Percentiles rank a stretch among this genome's conserved stretches.
These are phyloP conservation scores for Recurvirostra avosetta DNA, from an alignment of 2,113 vertebrate species.

Conservation along the genomic window DNA sequence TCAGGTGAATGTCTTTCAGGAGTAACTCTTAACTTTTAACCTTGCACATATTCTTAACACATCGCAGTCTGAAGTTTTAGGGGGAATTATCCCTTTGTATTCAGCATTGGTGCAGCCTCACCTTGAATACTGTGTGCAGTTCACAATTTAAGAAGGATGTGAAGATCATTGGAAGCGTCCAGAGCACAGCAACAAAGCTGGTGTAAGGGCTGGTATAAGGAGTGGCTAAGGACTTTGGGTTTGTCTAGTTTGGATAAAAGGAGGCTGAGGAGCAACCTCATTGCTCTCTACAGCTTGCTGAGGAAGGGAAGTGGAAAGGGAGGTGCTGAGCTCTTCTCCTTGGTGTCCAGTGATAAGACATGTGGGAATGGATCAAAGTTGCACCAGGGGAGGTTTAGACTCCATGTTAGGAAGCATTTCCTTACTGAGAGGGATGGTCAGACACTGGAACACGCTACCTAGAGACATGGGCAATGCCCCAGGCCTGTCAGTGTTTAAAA, in stretches of 20 bases:
- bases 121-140: background rate
- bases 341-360: background rate
- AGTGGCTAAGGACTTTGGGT: background rate
- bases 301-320: background rate
- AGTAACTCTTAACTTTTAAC: background rate
- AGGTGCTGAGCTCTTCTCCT: background rate
- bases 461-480: background rate
- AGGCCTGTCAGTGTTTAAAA: background rate
- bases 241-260: background rate
- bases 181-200: background rate
- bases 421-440: background rate
- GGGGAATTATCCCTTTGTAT: background rate
- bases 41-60: background rate
- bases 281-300: background rate
- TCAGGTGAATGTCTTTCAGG: background rate
- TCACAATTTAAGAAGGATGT: background rate
- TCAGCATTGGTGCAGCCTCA: background rate
- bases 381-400: no score
- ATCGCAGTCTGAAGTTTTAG: background rate
- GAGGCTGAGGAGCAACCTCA: background rate
- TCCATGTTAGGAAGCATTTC: background rate
- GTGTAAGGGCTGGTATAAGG: background rate
- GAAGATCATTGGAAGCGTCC: background rate
- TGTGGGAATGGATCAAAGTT: background rate
- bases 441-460: background rate